These are phyloP conservation scores for Syngnathus rostellatus DNA, from an alignment of 2,797 vertebrate species.

Conservation along the genomic window DNA sequence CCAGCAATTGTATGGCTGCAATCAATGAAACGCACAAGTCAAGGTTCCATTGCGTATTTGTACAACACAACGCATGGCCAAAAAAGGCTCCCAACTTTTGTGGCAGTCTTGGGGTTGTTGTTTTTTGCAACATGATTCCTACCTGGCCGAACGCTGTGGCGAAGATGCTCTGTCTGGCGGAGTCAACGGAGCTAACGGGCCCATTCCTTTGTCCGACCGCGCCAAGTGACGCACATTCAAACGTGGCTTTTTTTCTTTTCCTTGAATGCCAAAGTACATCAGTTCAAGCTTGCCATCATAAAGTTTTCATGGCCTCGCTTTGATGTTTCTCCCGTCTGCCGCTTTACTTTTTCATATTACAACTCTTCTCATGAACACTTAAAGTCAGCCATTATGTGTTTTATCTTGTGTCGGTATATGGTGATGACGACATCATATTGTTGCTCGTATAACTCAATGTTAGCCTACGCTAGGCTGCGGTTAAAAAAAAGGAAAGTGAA, in stretches of 20 bases:
- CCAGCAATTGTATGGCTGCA: too few relatives aligned
- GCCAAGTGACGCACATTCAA: background rate
- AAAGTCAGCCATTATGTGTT: conserved; percentile 2
- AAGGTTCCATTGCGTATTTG: too few relatives aligned
- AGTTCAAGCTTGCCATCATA: background rate
- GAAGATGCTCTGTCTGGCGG: too few relatives aligned
- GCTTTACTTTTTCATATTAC: conserved; percentile 4
- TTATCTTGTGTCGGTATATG: background rate
- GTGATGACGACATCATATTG: background rate
- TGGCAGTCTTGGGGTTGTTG: too few relatives aligned
- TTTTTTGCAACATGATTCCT: too few relatives aligned
- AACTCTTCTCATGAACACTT: conserved; percentile 1
- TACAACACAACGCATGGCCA: too few relatives aligned
- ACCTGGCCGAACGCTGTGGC: too few relatives aligned
- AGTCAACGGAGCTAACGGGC: background rate
- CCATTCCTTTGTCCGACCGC: background rate
- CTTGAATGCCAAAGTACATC: background rate
- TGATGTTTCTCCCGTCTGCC: background rate
- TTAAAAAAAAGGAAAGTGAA: background rate
- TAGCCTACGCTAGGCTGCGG: background rate
- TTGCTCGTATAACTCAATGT: conserved; percentile 3
- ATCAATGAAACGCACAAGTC: too few relatives aligned
- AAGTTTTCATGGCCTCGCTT: conserved; percentile 6
- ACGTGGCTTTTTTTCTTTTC: background rate
- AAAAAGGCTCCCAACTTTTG: too few relatives aligned